Conservation (phyloP, 1,140 invertebrate genomes). For the Halotydeus destructor region DNA sequence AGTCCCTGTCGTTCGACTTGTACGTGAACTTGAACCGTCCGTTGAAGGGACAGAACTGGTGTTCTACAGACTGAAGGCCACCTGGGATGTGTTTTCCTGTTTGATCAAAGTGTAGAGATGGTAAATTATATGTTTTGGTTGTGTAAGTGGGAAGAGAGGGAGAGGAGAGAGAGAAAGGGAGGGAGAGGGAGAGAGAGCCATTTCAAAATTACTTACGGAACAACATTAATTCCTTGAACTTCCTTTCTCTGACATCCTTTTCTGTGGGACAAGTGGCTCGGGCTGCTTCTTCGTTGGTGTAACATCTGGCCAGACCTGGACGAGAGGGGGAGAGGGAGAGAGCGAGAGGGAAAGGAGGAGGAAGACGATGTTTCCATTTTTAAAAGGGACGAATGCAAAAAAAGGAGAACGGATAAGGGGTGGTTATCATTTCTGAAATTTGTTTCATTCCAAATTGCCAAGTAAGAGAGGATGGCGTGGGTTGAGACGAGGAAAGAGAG, state of each 20-base stretch:
- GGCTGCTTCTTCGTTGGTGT: slow-evolving; percentile 36
- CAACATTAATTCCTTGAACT: slow-evolving; percentile 15
- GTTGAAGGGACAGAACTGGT: slow-evolving; percentile 41
- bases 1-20: slow-evolving; percentile 31
- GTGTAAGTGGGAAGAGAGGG: neutral
- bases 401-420: neutral
- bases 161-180: neutral
- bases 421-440: too few species aligned
- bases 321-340: neutral
- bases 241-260: slow-evolving; percentile 16
- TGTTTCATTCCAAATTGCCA: too few species aligned
- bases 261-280: slow-evolving; percentile 33
- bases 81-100: slow-evolving; percentile 18
- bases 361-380: too few species aligned
- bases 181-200: too few species aligned
- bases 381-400: too few species aligned
- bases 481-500: neutral
- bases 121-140: too few species aligned
- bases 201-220: slow-evolving; percentile 10
- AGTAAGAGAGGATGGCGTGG: too few species aligned
- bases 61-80: slow-evolving; percentile 20
- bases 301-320: slow-evolving; percentile 35
- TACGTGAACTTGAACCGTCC: slow-evolving; percentile 40
- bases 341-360: neutral
- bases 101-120: too few species aligned